phyloP scores from a whole-genome alignment of 2,113 vertebrate genomes.

The Podarcis muralis region DNA sequence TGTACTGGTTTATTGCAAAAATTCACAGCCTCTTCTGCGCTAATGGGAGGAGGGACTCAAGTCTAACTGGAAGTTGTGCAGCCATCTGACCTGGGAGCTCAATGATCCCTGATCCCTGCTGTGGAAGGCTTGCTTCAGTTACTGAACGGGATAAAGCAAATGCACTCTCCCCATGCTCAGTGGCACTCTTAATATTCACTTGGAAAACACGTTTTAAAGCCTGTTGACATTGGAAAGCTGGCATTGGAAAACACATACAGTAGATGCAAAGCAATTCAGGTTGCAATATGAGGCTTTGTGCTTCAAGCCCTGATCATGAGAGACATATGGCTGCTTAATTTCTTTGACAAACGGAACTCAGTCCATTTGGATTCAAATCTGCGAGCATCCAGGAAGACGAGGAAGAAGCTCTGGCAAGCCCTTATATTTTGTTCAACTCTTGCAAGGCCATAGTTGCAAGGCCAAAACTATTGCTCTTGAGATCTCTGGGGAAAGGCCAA shows the following conservation, averaged over 20 bases:
- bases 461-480: not conserved
- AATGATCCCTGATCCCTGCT: not conserved
- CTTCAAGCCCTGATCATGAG: not conserved
- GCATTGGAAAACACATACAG: too few relatives aligned
- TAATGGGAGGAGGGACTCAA: not conserved
- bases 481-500: too few relatives aligned
- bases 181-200: not conserved
- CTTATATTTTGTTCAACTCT: not conserved
- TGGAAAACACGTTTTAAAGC: not conserved
- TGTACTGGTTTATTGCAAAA: not conserved
- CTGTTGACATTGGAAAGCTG: not conserved
- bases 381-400: not conserved
- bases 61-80: not conserved
- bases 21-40: not conserved
- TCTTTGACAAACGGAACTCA: not conserved
- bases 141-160: not conserved
- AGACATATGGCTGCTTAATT: not conserved
- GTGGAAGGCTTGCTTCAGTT: not conserved
- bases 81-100: not conserved
- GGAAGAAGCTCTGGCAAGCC: not conserved
- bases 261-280: not conserved
- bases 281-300: not conserved
- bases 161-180: not conserved
- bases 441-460: not conserved
- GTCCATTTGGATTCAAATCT: not conserved